These are phyloP conservation scores for Magallana ariakensis DNA, from an alignment of 1,140 invertebrate species.

Conservation along the genomic window DNA sequence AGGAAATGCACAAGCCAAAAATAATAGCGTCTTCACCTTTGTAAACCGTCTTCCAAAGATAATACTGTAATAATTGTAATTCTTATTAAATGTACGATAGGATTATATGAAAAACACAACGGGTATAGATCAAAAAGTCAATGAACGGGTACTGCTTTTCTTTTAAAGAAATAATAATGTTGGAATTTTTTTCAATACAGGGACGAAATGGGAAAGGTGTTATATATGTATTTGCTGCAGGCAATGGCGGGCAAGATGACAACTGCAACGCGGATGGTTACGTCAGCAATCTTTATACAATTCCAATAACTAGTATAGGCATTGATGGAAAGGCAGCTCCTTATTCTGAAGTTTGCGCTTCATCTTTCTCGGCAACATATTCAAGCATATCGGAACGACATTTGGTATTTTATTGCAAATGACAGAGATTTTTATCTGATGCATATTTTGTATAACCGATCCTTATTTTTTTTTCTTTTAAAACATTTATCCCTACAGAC, in stretches of 20 bases:
- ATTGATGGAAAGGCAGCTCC: not conserved
- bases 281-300: not conserved
- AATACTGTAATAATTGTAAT: no score
- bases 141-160: no score
- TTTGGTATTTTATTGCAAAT: not conserved
- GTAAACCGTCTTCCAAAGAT: no score
- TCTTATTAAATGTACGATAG: no score
- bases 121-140: no score
- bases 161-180: not conserved
- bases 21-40: no score
- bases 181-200: not conserved
- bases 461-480: no score
- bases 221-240: not conserved
- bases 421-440: no score
- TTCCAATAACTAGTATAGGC: not conserved
- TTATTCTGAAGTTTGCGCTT: not conserved
- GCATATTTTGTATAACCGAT: no score
- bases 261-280: not conserved
- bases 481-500: not conserved
- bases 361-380: not conserved
- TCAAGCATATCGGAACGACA: not conserved
- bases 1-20: no score
- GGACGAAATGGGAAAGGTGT: not conserved
- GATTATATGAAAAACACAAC: no score
- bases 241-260: not conserved